phyloP scores from a whole-genome alignment of 2,113 vertebrate species.

The Natator depressus region DNA sequence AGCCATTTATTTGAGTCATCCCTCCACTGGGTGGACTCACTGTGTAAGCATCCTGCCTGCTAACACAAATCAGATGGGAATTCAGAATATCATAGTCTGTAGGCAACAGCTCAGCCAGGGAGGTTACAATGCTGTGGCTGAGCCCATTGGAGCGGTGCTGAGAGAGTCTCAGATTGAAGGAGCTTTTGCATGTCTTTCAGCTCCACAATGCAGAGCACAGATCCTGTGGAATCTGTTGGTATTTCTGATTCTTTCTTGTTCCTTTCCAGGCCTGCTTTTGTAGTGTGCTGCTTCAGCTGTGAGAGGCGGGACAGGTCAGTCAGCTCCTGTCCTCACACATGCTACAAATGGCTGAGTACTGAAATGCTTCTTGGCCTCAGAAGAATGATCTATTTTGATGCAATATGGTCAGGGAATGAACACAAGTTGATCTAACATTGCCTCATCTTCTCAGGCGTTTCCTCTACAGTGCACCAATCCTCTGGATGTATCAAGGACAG shows the following conservation, averaged over 20 bases:
- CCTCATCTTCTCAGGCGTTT: not conserved
- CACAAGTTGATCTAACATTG: fast-evolving
- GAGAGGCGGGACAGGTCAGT: not conserved
- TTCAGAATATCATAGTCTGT: fast-evolving
- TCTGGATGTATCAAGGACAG: not conserved
- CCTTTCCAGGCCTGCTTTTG: not conserved
- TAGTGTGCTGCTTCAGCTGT: not conserved
- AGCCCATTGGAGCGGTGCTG: not conserved
- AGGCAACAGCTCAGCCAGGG: fast-evolving
- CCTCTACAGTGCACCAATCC: not conserved
- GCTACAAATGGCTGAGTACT: not conserved
- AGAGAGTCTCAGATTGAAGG: fast-evolving
- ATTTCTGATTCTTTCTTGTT: not conserved
- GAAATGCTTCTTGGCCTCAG: not conserved
- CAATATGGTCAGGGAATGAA: not conserved
- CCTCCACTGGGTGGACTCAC: not conserved
- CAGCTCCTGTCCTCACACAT: not conserved
- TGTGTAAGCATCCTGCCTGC: not conserved
- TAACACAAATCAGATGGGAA: not conserved
- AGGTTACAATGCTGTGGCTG: not conserved
- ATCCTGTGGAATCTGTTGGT: not conserved
- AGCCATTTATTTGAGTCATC: not conserved
- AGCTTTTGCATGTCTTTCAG: not conserved
- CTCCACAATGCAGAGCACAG: not conserved
- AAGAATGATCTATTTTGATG: not conserved